A percentile compares a stretch with the other conserved stretches of the same genome.
phyloP scores from a whole-genome alignment of 1,140 invertebrate genomes.

The Euborellia annulipes region DNA sequence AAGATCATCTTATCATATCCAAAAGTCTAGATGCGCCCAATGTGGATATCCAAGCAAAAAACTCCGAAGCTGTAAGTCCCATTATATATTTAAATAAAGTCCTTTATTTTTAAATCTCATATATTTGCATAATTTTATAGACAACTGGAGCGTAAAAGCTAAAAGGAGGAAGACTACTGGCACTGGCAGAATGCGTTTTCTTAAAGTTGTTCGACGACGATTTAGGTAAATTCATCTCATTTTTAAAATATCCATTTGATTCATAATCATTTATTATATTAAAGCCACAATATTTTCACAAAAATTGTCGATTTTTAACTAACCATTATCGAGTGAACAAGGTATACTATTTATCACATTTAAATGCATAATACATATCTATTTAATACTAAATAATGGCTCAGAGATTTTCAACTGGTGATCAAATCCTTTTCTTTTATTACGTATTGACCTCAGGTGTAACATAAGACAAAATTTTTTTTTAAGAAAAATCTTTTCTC shows the following conservation, averaged over 20 bases:
- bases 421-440: too few species aligned
- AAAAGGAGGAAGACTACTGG: constrained; percentile 98
- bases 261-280: not conserved
- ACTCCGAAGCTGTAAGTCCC: constrained; percentile 86
- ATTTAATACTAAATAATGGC: too few species aligned
- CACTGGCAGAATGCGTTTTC: constrained; percentile 87
- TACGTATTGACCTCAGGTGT: too few species aligned
- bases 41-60: constrained; percentile 92
- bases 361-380: too few species aligned
- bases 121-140: constrained; percentile 35
- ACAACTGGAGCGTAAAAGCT: constrained; percentile 97
- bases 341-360: too few species aligned
- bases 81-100: not conserved
- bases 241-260: not conserved
- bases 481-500: too few species aligned
- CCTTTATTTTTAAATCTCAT: constrained; percentile 1
- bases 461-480: too few species aligned
- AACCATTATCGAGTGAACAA: too few species aligned
- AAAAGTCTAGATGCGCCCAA: constrained; percentile 92
- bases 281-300: too few species aligned
- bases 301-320: too few species aligned
- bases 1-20: constrained; percentile 92
- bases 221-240: constrained; percentile 40
- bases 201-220: constrained; percentile 81
- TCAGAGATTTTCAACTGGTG: too few species aligned